phyloP scores from a whole-genome alignment of 2,888 invertebrate genomes.

The Hoplodrina ambigua region DNA sequence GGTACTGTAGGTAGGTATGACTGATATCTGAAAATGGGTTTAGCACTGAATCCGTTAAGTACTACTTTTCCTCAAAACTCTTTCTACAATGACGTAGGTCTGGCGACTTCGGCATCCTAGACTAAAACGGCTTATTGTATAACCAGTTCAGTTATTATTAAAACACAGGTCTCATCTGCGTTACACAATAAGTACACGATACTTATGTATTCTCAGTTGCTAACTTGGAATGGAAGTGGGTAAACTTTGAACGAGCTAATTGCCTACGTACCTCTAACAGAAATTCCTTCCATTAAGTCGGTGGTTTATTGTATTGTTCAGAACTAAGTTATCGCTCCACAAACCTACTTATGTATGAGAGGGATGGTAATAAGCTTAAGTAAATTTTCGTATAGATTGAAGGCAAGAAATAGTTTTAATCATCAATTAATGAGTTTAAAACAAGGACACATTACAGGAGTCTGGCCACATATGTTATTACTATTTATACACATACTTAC shows the following conservation, averaged over 20 bases:
- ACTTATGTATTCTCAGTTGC: slow-evolving; percentile 53
- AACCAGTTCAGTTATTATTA: slow-evolving; percentile 45
- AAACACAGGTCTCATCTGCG: slow-evolving; percentile 56
- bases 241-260: slow-evolving; percentile 63
- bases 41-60: too few species aligned
- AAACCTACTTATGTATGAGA: slow-evolving; percentile 35
- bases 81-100: too few species aligned
- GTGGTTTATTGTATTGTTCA: slow-evolving; percentile 64
- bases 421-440: neutral
- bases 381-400: slow-evolving; percentile 12
- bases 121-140: slow-evolving; percentile 17
- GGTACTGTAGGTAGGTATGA: too few species aligned
- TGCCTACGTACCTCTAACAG: slow-evolving; percentile 58
- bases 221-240: slow-evolving; percentile 58
- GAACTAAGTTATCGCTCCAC: slow-evolving; percentile 56
- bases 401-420: slow-evolving; percentile 15
- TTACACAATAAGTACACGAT: slow-evolving; percentile 53
- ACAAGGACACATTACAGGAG: neutral
- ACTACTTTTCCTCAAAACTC: too few species aligned
- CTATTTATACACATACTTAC: too few species aligned
- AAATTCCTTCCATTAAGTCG: slow-evolving; percentile 62
- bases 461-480: too few species aligned
- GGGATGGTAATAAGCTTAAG: slow-evolving; percentile 34
- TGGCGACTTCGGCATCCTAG: too few species aligned
- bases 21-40: too few species aligned